Evolutionary conservation across 2,113 vertebrate genomes (phyloP).

Genomic region (Nibea albiflora): DNA sequence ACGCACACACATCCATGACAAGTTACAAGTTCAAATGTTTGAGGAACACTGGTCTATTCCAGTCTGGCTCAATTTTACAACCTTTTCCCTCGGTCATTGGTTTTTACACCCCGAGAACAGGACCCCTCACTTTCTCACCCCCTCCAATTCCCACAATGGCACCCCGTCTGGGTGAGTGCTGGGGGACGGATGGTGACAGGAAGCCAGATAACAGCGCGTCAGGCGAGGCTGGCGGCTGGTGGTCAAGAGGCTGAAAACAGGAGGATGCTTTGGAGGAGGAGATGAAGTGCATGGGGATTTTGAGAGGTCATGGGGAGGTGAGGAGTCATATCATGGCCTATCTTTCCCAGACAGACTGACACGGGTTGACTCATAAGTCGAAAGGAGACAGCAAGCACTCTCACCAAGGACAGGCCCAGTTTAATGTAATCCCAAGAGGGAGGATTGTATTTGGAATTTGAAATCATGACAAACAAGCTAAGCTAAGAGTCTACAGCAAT

Average conservation of each 20-base stretch:
- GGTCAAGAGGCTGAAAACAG: conserved; percentile 58
- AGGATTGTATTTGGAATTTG: background rate
- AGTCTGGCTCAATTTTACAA: conserved; percentile 1
- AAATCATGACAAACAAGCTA: background rate
- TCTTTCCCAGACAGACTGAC: conserved; percentile 33
- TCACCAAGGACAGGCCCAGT: too few relatives aligned
- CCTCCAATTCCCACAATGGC: conserved; percentile 36
- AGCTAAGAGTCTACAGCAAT: background rate
- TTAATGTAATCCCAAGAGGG: background rate
- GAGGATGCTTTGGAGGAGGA: conserved; percentile 34
- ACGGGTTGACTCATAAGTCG: background rate
- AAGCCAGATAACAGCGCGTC: conserved; percentile 68
- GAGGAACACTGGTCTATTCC: background rate
- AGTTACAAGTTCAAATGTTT: too few relatives aligned
- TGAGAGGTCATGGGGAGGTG: conserved; percentile 12
- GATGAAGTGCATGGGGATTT: conserved; percentile 35
- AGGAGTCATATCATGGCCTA: conserved; percentile 2
- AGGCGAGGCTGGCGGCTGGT: conserved; percentile 39
- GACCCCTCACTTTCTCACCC: background rate
- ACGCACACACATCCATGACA: too few relatives aligned
- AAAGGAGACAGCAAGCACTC: background rate
- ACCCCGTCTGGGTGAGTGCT: conserved; percentile 65
- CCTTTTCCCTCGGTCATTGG: background rate
- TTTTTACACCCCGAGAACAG: background rate
- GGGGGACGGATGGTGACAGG: conserved; percentile 64